Evolutionary conservation across 2,113 vertebrate genomes (phyloP).

Genomic region (Coturnix japonica): DNA sequence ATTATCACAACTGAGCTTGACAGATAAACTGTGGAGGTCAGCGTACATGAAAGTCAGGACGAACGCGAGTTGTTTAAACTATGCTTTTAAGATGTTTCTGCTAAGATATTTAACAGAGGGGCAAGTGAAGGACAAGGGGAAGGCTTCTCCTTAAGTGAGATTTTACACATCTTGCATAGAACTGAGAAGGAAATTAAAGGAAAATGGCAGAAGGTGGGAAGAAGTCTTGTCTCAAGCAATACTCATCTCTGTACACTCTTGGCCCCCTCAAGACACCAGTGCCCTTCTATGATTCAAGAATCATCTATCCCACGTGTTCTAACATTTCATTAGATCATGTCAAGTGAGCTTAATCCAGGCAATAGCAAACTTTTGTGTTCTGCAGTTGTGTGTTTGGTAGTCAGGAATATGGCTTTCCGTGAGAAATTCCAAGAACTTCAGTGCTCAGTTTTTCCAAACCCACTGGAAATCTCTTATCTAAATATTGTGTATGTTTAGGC

Average conservation of each 20-base stretch:
- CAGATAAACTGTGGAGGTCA: background rate
- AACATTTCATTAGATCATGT: no score
- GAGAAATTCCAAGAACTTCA: background rate
- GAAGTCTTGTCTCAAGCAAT: background rate
- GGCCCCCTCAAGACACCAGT: background rate
- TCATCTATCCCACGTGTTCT: background rate
- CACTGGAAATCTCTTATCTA: background rate
- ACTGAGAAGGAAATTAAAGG: background rate
- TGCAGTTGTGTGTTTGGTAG: background rate
- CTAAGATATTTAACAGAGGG: background rate
- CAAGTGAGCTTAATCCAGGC: background rate
- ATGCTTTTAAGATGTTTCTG: constrained; percentile 3
- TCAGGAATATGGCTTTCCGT: rapidly evolving
- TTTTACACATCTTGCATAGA: background rate
- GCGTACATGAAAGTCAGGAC: background rate
- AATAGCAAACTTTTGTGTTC: background rate
- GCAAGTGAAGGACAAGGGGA: background rate
- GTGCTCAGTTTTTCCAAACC: background rate
- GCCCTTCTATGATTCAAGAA: background rate
- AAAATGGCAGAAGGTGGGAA: background rate
- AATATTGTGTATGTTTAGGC: background rate
- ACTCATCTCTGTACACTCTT: background rate
- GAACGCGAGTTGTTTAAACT: background rate
- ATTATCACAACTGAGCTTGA: background rate
- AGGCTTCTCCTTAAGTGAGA: background rate